Evolutionary conservation across 2,888 invertebrate genomes (phyloP), one percentile per base, ranked within the genome.

Genomic region (Leptothorax acervorum): DNA sequence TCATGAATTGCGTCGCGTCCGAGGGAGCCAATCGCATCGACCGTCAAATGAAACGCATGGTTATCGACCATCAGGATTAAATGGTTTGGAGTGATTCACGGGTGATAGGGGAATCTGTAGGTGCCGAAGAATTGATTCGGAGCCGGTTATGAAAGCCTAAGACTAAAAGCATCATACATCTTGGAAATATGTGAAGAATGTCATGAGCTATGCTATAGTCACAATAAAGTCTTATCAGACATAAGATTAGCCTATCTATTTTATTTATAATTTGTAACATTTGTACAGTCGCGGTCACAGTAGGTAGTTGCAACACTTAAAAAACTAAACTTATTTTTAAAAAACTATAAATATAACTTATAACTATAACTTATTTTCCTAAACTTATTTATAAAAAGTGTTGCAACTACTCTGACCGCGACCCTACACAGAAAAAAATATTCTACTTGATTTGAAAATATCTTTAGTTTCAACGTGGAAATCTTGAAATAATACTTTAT

Each of bases 41-140:
- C 62, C 74, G 82, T 79, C 70, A 86, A 84, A 88, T 63, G 84
- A 81, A 85, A 88, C 84, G 78, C 88, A 75, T 45, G 74, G 81
- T 82, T 83, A 78, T 86, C 84, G 86, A 74, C 85, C 81, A 65
- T 76, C 84, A 45, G 65, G 85, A 86, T 86, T 88, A 88, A 90
- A 90, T 86, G 85, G 85, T 79, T 71, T 53, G 45, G 63, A 66
- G 85, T 88, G 88, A 88, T 88, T 87, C 84, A 82, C 75, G 73
- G 62, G 53, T 66, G 62, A 51, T 71, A 42, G 53, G 65, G 23
- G 55, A 83, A 63, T 62, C 63, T 48, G 62, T 31, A 45, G 63
- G 55, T 62, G 70, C 31, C 28, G 70, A 31, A 53, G n/a, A 68
- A 70, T 70, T 76, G 78, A 66, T 68, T 55, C 12, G 63, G n/a